Percentiles rank a stretch among this genome's conserved stretches.
Conservation (phyloP, 2,797 vertebrate species). For the Gymnothorax reevesii region DNA sequence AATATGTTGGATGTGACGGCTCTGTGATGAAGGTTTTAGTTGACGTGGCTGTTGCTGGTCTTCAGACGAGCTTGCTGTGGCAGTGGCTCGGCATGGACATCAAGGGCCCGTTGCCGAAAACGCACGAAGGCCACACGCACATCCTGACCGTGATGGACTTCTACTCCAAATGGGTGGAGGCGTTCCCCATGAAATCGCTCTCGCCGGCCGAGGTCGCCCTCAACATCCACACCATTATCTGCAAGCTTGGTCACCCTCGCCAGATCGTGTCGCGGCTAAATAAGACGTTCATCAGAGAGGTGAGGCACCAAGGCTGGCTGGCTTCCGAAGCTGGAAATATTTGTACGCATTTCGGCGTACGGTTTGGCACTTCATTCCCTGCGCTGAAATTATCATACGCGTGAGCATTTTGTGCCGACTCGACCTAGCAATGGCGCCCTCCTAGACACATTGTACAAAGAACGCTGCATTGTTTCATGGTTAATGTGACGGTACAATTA, state of each 20-base stretch:
- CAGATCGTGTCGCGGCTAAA: neutral
- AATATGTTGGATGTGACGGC: neutral
- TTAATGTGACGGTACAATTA: too few species aligned
- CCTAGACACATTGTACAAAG: too few species aligned
- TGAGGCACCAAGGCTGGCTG: neutral
- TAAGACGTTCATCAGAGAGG: neutral
- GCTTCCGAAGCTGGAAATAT: too few species aligned
- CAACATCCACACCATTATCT: neutral
- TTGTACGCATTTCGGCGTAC: too few species aligned
- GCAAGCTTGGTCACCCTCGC: neutral
- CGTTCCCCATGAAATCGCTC: constrained; percentile 33
- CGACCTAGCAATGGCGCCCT: too few species aligned
- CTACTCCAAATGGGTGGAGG: constrained; percentile 45
- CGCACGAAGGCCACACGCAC: constrained; percentile 11
- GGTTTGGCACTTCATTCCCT: too few species aligned
- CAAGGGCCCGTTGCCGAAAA: constrained; percentile 23
- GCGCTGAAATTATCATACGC: too few species aligned
- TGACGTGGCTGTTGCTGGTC: neutral
- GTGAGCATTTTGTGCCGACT: too few species aligned
- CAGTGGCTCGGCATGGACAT: constrained; percentile 28
- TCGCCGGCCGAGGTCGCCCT: constrained; percentile 21
- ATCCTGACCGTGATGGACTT: constrained; percentile 36
- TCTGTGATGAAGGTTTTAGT: neutral
- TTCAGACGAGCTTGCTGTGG: constrained; percentile 14
- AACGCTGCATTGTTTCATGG: too few species aligned